Conservation (phyloP, 1,140 invertebrate species). For the Lanistes nyassanus region DNA sequence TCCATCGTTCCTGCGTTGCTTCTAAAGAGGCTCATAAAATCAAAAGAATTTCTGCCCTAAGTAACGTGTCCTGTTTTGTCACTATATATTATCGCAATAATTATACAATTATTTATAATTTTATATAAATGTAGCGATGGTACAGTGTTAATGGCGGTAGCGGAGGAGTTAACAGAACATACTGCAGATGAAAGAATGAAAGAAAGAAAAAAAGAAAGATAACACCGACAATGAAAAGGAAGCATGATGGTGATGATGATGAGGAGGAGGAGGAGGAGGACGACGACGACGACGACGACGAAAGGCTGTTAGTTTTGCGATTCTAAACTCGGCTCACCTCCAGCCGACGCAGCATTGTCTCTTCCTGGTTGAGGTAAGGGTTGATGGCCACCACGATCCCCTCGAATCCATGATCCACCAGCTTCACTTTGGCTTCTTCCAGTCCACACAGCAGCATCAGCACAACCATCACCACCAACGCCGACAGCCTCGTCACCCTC, state of each 20-base stretch:
- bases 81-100: too few relatives aligned
- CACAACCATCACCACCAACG: slow-evolving; percentile 4
- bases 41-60: too few relatives aligned
- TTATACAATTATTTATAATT: too few relatives aligned
- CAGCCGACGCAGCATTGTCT: slow-evolving; percentile 24
- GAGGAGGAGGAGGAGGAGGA: too few relatives aligned
- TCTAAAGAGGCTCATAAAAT: too few relatives aligned
- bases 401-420: slow-evolving; percentile 36
- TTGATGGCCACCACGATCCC: slow-evolving; percentile 35
- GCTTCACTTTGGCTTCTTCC: slow-evolving; percentile 24
- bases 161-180: too few relatives aligned
- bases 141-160: too few relatives aligned
- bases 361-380: slow-evolving; percentile 30
- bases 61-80: too few relatives aligned
- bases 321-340: slow-evolving; percentile 24
- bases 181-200: neutral
- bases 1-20: too few relatives aligned
- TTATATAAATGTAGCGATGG: too few relatives aligned
- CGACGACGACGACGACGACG: too few relatives aligned
- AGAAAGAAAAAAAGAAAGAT: neutral
- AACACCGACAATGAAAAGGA: neutral
- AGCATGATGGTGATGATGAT: neutral
- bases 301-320: too few relatives aligned
- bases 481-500: neutral
- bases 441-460: neutral